Conservation (phyloP, 2,888 invertebrate species). For the Danaus chrysippus region DNA sequence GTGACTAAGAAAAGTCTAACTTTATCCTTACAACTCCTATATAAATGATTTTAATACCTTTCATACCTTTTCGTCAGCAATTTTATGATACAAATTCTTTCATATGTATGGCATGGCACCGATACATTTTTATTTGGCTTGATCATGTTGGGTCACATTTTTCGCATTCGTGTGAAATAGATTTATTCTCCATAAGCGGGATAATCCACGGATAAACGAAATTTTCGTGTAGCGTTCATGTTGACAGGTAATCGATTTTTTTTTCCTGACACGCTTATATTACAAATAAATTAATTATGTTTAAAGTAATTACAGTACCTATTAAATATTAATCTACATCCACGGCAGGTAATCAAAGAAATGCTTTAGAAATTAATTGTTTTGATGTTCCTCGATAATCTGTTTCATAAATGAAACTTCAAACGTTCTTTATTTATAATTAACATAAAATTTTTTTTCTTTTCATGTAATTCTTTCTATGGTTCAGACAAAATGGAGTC, state of each 20-base stretch:
- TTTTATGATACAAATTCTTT: not conserved
- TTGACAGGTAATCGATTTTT: not conserved
- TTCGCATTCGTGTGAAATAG: not conserved
- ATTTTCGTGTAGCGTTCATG: not conserved
- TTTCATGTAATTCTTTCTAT: no score
- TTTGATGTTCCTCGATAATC: no score
- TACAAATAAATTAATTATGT: slow-evolving; percentile 1
- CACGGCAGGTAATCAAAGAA: no score
- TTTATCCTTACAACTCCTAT: no score
- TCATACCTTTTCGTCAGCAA: not conserved
- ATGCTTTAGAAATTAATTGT: no score
- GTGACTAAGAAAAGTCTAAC: no score
- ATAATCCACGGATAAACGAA: not conserved
- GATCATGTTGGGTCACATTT: not conserved
- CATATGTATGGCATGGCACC: not conserved
- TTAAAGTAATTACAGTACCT: not conserved
- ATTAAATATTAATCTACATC: no score
- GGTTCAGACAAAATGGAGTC: no score
- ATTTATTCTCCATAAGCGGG: not conserved
- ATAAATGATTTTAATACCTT: no score
- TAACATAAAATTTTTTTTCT: no score
- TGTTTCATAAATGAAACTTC: no score
- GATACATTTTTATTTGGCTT: not conserved
- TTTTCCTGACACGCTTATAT: not conserved
- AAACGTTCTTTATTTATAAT: no score